Base-by-base conservation (phyloP, 2,113 vertebrate species). In the Syngnathus floridae region DNA sequence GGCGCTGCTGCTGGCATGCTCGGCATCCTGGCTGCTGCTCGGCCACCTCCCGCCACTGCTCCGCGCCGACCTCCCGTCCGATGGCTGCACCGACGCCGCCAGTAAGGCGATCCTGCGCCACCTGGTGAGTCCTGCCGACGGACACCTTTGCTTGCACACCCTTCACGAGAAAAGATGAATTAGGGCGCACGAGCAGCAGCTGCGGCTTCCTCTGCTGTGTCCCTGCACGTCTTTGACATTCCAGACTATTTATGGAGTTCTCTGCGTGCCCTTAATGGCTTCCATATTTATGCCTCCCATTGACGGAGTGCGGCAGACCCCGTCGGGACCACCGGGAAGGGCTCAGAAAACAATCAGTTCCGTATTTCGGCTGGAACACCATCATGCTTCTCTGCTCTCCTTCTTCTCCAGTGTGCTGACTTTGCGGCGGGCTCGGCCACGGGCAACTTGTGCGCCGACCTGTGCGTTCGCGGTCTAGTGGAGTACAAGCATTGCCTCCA, bases 371-470 rank as follows among this genome's bases (percentile, higher is more conserved):
- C 40, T 41, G 14, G 1, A 45, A 45, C 26, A 31, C 0, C 43
- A 4, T 14, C 14, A 46, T 46, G 13, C 13, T 46, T 5, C 13
- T 16, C 4, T 46, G 14, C 13, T 46, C 13, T 46, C 43, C 43
- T 49, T 9, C 11, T n/a, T 46, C 16, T 12, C 64, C 88, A 99
- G 96, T 99, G 96, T 62, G 87, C 77, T 51, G 94, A 95, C 79
- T 98, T 96, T 82, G 81, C 69, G 1, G 88, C 89, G 0, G 95
- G 95, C 38, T 71, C 83, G 7, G 87, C 97, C 74, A 90, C 89
- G 0, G 95, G 97, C 0, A 92, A 96, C 82, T 90, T 98, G 72
- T 99, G 97, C 7, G 92, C 94, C 84, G 97, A 98, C 61, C 90
- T 99, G 69, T 99, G 97, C 0, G 91, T 92, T 64, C 87, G 82